Base-by-base conservation (phyloP, 2,113 vertebrate species). In the Syrmaticus mikado region DNA sequence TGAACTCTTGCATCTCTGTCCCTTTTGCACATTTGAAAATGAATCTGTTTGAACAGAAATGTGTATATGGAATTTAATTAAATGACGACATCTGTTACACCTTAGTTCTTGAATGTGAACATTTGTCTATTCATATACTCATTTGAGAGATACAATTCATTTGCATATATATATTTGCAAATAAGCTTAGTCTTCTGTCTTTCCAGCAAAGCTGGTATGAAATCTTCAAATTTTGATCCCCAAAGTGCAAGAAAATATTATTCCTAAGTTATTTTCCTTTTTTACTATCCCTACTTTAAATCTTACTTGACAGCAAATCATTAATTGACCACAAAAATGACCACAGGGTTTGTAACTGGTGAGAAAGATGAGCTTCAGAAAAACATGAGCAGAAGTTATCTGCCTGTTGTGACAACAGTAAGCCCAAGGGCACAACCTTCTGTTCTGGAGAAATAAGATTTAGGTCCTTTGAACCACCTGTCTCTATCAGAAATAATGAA, bases 41-140 rank as follows among this genome's bases (percentile, higher is more conserved):
- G 45, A 91, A 94, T 83, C 75, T 66, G 20, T 88, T 89, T 80
- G 38, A 95, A 90, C 66, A 84, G 60, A 93, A 94, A 91, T 11
- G 10, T 90, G 41, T 61, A 66, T 89, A 43, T 40, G 86, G 62
- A 79, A 88, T 85, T 58, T 89, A 89, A 91, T 84, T 86, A 87
- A 89, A 75, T 86, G 40, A 57, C 41, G 57, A 43, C 74, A 93
- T 50, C 77, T 95, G 45, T 60, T 93, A 60, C 46, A 91, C 78
- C 61, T 83, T 34, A 40, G 68, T 53, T 92, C 71, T 82, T 88
- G 66, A 92, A 62, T 67, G 36, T 90, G 60, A 72, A 93, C 71
- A 13, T 90, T 89, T 84, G 32, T 82, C 46, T 82, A 20, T 43
- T 24, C 32, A 85, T 74, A 36, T 71, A 70, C 7, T 82, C 11